Base-by-base conservation (phyloP, 2,888 invertebrate genomes). In the Apoda limacodes region DNA sequence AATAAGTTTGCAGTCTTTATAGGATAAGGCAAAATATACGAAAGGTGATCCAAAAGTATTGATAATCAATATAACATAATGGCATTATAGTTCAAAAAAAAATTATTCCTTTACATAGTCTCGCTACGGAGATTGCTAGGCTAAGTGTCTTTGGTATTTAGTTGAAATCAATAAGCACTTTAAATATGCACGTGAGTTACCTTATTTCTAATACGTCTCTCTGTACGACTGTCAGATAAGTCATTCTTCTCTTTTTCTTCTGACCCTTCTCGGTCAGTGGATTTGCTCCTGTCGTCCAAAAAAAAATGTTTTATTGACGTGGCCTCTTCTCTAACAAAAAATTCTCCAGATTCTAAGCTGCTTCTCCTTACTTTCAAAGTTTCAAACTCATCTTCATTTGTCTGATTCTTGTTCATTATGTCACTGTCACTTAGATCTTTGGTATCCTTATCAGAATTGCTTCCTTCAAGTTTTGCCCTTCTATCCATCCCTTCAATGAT, bases 171-270 rank as follows among this genome's bases (percentile, higher is more conserved):
- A n/a, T n/a, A n/a, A n/a, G n/a, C n/a, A n/a, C n/a, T n/a, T n/a
- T n/a, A n/a, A n/a, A n/a, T n/a, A n/a, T n/a, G n/a, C n/a, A n/a
- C n/a, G n/a, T n/a, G n/a, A n/a, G n/a, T 52, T 62, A 86, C 87
- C 81, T 87, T 87, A 62, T 87, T 87, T 45, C 86, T 80, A 53
- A 87, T 87, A 50, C 87, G 80, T 27, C 86, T 78, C 49, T 86
- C 86, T 14, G 82, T 60, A 28, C 86, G 80, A 9, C 84, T 81
- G 40, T 86, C 86, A 35, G 64, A 65, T 42, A 78, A 68, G 13
- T 83, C 82, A 39, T 56, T 55, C 42, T 66, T 70, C 13, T 83
- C 82, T 47, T 82, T 82, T 25, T 83, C 82, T 25, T 82, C 82
- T 12, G 64, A 75, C 3, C 78, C 83, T 42, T 81, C 81, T 42